Base-by-base conservation (phyloP, 2,888 invertebrate species). In the Tenthredo notha region DNA sequence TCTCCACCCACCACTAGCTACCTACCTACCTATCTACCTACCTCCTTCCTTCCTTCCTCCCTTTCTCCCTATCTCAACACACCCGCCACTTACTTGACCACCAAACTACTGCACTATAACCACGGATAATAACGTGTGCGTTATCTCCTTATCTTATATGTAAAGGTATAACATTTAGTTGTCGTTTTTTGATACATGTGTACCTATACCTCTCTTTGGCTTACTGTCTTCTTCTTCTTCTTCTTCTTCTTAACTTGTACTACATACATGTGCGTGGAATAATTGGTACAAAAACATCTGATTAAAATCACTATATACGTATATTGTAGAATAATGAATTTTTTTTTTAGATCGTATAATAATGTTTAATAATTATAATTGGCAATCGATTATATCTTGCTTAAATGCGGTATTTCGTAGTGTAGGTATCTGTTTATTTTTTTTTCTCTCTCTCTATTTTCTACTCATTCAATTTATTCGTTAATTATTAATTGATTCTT, bases 71-170 rank as follows among this genome's bases (percentile, higher is more conserved):
- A 25, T 61, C 61, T 25, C 25, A 25, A 25, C 25, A 67, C 15
- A 33, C 67, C 33, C 67, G 33, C 67, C 67, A 33, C 67, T 67
- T 67, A 50, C 77, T 50, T 77, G 77, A 77, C 77, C 77, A 33
- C 50, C 77, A 77, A 77, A 77, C 50, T 77, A 33, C 77, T 18
- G n/a, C 5, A 21, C 21, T 74, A 43, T 77, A 25, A 40, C 43
- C 40, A 12, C 74, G 74, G 21, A 43, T 74, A 74, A 74, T 74
- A 74, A 33, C 33, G 43, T 43, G 25, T 25, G n/a, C 74, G 74
- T 74, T 74, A 74, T 74, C 74, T 43, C 40, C 43, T 47, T 74
- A 74, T 74, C 40, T 43, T 12, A 33, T 29, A 25, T 25, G 12
- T 67, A 25, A 1, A 25, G 12, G 25, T 67, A 33, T 29, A 33